Evolutionary conservation across 1,140 invertebrate species (phyloP).

Genomic region (Caligus rogercresseyi): DNA sequence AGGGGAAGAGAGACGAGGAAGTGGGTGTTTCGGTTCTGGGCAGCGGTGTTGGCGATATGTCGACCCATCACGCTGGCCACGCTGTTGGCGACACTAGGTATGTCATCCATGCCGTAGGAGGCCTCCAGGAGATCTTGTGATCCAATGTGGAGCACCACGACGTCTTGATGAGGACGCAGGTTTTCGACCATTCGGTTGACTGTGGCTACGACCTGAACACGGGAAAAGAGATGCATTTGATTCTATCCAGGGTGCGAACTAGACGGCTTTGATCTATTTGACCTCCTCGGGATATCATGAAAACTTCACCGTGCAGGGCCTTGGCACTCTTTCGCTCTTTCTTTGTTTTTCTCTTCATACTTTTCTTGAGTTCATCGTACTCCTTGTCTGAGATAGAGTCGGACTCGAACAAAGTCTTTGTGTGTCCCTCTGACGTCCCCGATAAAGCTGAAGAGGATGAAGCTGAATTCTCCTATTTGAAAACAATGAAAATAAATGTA

Average conservation of each 20-base stretch:
- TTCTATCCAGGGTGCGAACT: slow-evolving; percentile 4
- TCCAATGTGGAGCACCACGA: slow-evolving; percentile 17
- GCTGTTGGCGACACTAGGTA: not conserved
- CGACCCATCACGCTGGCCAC: slow-evolving; percentile 5
- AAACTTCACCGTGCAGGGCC: slow-evolving; percentile 2
- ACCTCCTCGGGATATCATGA: slow-evolving; percentile 18
- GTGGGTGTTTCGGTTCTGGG: not conserved
- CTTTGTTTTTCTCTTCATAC: not conserved
- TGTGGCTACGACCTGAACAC: slow-evolving; percentile 14
- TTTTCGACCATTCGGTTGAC: slow-evolving; percentile 17
- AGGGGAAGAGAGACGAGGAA: slow-evolving; percentile 15
- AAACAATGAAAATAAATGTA: no score
- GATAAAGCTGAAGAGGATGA: no score
- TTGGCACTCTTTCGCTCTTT: not conserved
- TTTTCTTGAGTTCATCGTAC: not conserved
- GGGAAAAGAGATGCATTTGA: slow-evolving; percentile 7
- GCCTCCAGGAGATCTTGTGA: slow-evolving; percentile 14
- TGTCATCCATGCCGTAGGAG: not conserved
- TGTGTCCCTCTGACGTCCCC: no score
- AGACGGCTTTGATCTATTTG: slow-evolving; percentile 16
- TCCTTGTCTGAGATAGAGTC: not conserved
- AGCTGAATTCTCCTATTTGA: no score
- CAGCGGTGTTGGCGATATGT: slow-evolving; percentile 5
- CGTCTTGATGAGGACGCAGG: slow-evolving; percentile 11
- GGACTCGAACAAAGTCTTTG: no score